Evolutionary conservation across 2,888 invertebrate species (phyloP), one percentile per base, ranked within the genome.

Genomic region (Lordiphosa fenestrarum): DNA sequence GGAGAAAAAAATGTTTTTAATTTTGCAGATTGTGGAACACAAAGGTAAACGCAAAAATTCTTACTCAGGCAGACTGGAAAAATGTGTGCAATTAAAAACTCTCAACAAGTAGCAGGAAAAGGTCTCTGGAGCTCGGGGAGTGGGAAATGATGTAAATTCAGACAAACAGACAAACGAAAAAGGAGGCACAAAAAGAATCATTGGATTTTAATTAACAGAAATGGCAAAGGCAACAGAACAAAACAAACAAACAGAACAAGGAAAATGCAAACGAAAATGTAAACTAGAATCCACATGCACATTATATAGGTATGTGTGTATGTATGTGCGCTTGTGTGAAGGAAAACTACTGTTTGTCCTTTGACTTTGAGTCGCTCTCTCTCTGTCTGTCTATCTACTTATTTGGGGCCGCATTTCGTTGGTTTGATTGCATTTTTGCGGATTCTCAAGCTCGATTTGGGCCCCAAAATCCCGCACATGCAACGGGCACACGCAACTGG

Each of bases 151-250:
- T 65, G 73, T 42, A 75, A 70, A 82, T 69, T 47, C 74, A 36
- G 13, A 35, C 57, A 35, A 70, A 41, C 51, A 53, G 51, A 47
- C 44, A 46, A 66, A 53, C 52, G 48, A 39, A 53, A 66, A 53
- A 37, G 46, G 47, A 67, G 40, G 33, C 47, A 54, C 52, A 44
- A 61, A 70, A 50, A 58, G 65, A 72, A 63, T 84, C 73, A 81
- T 81, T 69, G 60, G 73, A 81, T 81, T 76, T 76, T 84, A 76
- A 76, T 76, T 84, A 76, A 84, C 61, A 69, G 56, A 46, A 63
- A 59, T 48, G 21, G 59, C 47, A 58, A 58, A 53, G 64, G 23
- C 51, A 46, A 41, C 36, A 37, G 37, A 36, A 23, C 44, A 65
- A 35, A 41, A 40, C 13, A 37, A 25, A 2, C 15, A 19, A 19